phyloP scores from a whole-genome alignment of 2,888 invertebrate species.

The Coremacera marginata region DNA sequence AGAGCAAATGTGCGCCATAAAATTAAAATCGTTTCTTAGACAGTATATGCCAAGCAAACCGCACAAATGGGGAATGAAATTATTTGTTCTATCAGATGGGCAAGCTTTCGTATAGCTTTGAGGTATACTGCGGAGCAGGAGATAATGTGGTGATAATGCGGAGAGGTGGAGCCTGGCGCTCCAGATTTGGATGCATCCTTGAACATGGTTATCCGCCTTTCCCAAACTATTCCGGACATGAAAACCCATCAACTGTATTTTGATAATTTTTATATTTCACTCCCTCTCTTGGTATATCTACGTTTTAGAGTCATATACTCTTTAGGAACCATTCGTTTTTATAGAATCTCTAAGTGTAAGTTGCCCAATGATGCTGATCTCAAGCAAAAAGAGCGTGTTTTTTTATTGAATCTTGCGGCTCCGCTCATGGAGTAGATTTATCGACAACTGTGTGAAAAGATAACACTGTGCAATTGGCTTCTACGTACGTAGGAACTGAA shows the following conservation, averaged over 20 bases:
- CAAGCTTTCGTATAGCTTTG: background rate
- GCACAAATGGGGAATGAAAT: slow-evolving; percentile 21
- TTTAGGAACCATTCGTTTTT: background rate
- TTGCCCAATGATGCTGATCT: background rate
- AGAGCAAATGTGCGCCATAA: no score
- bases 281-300: background rate
- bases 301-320: background rate
- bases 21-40: no score
- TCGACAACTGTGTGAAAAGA: background rate
- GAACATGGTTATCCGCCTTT: no score
- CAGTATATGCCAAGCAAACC: slow-evolving; percentile 6
- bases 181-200: background rate
- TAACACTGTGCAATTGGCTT: background rate
- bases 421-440: background rate
- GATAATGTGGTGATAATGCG: slow-evolving; percentile 25
- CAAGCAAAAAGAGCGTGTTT: background rate
- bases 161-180: background rate
- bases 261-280: background rate
- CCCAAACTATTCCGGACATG: no score
- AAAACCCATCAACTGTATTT: background rate
- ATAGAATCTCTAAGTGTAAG: background rate
- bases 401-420: background rate
- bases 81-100: background rate
- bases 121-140: background rate
- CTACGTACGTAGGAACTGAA: background rate